A percentile compares a stretch with the other conserved stretches of the same genome.
These are phyloP conservation scores for Pelochelys cantorii DNA, from an alignment of 2,797 vertebrate genomes.

Conservation along the genomic window DNA sequence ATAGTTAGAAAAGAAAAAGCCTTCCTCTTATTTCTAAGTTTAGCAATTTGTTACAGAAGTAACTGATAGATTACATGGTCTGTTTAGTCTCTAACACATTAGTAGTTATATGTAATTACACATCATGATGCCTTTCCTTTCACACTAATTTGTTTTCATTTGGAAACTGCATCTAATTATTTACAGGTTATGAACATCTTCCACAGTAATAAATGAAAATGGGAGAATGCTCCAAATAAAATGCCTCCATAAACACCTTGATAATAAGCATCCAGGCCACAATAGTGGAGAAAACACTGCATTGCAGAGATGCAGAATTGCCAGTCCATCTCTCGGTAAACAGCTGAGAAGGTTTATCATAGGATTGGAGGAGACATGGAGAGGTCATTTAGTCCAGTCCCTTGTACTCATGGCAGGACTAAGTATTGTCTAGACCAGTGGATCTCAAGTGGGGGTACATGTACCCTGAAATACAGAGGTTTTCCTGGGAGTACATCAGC, in stretches of 20 bases:
- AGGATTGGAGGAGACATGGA: too few relatives aligned
- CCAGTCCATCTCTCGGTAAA: fast-evolving
- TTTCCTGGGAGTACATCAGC: too few relatives aligned
- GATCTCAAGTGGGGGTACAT: too few relatives aligned
- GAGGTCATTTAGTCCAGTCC: too few relatives aligned
- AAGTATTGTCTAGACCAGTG: too few relatives aligned
- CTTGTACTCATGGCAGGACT: too few relatives aligned
- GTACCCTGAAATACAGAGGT: too few relatives aligned
- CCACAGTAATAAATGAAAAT: neutral
- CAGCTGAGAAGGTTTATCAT: neutral
- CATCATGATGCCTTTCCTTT: neutral
- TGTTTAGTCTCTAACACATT: neutral
- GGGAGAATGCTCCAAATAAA: neutral
- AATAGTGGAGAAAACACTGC: neutral
- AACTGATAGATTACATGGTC: neutral
- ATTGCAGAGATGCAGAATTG: fast-evolving
- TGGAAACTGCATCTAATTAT: neutral
- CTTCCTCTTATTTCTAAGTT: fast-evolving
- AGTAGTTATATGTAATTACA: neutral
- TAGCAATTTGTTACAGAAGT: neutral
- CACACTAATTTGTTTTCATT: neutral
- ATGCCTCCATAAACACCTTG: neutral
- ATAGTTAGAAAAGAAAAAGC: neutral
- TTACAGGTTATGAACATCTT: neutral
- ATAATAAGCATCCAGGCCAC: neutral